These are phyloP conservation scores for Lynx canadensis DNA, from an alignment of 2,113 vertebrate genomes.

Conservation along the genomic window DNA sequence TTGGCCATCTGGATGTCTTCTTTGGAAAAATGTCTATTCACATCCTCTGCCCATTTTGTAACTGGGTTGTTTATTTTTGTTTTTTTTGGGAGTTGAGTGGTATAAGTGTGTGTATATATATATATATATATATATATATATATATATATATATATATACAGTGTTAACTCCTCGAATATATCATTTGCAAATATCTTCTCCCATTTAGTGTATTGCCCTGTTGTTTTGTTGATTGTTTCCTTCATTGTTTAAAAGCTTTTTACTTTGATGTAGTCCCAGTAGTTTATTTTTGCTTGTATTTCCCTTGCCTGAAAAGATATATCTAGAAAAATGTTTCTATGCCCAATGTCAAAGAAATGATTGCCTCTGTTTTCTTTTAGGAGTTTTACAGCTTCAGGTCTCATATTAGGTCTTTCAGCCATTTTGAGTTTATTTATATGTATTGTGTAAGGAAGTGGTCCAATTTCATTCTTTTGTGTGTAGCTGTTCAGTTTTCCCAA, in stretches of 20 bases:
- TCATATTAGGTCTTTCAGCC: not conserved
- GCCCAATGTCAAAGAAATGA: not conserved
- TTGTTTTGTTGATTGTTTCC: not conserved
- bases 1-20: not conserved
- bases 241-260: not conserved
- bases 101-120: not conserved
- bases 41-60: not conserved
- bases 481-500: not conserved
- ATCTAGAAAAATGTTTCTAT: not conserved
- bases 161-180: not conserved
- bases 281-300: not conserved
- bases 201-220: not conserved
- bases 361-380: not conserved
- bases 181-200: not conserved
- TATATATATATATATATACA: too few species aligned
- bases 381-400: not conserved
- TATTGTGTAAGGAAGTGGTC: not conserved
- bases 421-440: not conserved
- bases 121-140: too few species aligned
- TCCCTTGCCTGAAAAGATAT: not conserved
- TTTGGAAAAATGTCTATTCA: not conserved
- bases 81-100: not conserved
- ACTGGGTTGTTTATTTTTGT: not conserved
- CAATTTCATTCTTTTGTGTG: not conserved
- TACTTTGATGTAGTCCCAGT: not conserved